These are phyloP conservation scores for Phalacrocorax brasilianus DNA, from an alignment of 2,113 vertebrate species.

Conservation along the genomic window DNA sequence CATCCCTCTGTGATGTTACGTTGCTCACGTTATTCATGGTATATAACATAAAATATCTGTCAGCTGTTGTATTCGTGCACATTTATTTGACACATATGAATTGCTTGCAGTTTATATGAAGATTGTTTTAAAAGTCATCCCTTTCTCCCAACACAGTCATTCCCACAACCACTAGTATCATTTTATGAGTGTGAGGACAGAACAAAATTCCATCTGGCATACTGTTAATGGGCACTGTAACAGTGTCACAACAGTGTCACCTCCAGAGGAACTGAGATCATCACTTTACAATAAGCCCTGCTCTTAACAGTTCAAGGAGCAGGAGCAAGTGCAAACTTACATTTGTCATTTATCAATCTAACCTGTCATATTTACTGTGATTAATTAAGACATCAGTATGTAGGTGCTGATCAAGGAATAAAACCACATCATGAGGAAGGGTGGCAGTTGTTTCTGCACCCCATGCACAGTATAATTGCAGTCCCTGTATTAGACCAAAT, in stretches of 20 bases:
- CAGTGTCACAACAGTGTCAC: conserved; percentile 64
- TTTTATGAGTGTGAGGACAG: conserved; percentile 70
- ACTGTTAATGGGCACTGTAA: conserved; percentile 69
- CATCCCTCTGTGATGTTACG: accelerated
- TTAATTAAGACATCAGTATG: conserved; percentile 25
- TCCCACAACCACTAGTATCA: conserved; percentile 39
- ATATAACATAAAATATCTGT: neutral
- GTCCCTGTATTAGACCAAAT: neutral
- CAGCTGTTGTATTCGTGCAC: neutral
- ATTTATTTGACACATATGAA: conserved; percentile 42
- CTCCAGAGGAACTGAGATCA: conserved; percentile 55
- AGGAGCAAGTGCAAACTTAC: conserved; percentile 49
- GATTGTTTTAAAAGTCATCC: conserved; percentile 44
- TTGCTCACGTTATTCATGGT: neutral
- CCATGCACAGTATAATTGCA: neutral
- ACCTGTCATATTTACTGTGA: conserved; percentile 54
- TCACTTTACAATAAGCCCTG: conserved; percentile 55
- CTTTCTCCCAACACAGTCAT: conserved; percentile 30
- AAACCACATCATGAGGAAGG: neutral
- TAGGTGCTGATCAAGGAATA: neutral
- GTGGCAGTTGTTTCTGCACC: neutral
- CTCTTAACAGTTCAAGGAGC: conserved; percentile 52
- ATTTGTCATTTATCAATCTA: conserved; percentile 62
- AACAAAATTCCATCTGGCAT: conserved; percentile 72
- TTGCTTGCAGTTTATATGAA: conserved; percentile 23